These are phyloP conservation scores for Laothoe populi DNA, from an alignment of 2,888 invertebrate genomes.

Conservation along the genomic window DNA sequence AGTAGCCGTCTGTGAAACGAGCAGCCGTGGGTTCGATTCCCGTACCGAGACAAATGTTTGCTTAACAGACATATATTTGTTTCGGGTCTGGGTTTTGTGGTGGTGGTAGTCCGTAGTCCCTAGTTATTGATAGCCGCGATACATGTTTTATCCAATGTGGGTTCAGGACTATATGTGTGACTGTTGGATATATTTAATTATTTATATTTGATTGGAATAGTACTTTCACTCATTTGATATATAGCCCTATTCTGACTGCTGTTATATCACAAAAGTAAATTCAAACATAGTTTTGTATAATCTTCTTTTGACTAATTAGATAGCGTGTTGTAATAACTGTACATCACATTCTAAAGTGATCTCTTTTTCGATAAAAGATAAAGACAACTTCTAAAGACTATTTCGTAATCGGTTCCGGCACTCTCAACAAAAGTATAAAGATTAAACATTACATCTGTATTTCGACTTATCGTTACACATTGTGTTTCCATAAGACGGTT, in stretches of 20 bases:
- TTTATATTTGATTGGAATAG: neutral
- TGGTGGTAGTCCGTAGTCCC: too few species aligned
- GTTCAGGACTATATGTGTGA: too few species aligned
- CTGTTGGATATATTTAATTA: neutral
- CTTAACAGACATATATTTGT: too few species aligned
- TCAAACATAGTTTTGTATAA: neutral
- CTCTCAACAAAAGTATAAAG: neutral
- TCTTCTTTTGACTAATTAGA: constrained; percentile 18
- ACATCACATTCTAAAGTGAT: constrained; percentile 16
- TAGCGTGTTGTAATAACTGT: constrained; percentile 4
- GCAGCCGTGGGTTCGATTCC: too few species aligned
- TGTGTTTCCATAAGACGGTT: neutral
- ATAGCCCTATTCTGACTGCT: neutral
- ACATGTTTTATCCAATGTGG: too few species aligned
- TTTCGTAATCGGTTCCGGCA: constrained; percentile 5
- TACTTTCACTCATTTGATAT: neutral
- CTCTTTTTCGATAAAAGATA: constrained; percentile 15
- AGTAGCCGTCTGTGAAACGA: too few species aligned
- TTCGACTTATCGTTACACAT: neutral
- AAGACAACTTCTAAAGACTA: neutral
- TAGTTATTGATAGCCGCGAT: too few species aligned
- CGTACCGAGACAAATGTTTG: too few species aligned
- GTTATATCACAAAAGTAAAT: constrained; percentile 1
- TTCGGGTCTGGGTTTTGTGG: too few species aligned
- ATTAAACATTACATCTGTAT: neutral